Evolutionary conservation across 1,140 invertebrate genomes (phyloP).

Genomic region (Ooceraea biroi): DNA sequence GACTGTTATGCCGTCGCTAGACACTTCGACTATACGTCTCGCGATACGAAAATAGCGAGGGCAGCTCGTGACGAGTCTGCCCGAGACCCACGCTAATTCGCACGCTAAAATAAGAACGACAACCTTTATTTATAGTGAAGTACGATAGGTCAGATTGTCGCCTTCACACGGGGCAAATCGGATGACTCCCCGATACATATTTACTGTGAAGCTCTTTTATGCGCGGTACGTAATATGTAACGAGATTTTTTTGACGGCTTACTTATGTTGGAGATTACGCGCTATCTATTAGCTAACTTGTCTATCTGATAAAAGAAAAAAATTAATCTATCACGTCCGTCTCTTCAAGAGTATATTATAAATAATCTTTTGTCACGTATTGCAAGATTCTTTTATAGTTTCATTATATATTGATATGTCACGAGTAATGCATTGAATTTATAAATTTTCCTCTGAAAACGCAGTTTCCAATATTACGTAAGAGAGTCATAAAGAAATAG

Average conservation of each 20-base stretch:
- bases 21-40: conserved; percentile 45
- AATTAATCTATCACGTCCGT: neutral
- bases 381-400: neutral
- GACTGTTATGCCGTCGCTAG: conserved; percentile 45
- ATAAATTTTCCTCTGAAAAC: conserved; percentile 4
- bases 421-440: neutral
- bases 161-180: conserved; percentile 51
- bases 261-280: neutral
- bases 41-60: conserved; percentile 74
- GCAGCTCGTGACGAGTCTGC: conserved; percentile 73
- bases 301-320: neutral
- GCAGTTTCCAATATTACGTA: neutral
- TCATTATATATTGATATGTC: neutral
- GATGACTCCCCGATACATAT: neutral
- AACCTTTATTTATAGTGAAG: conserved; percentile 78
- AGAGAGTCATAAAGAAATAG: neutral
- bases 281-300: no score
- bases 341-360: neutral
- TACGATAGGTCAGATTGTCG: conserved; percentile 75
- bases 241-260: neutral
- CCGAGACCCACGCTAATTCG: conserved; percentile 79
- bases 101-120: conserved; percentile 77
- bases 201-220: conserved; percentile 4
- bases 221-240: conserved; percentile 1
- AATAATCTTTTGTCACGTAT: neutral